phyloP scores from a whole-genome alignment of 2,797 vertebrate species.

The Pygocentrus nattereri region DNA sequence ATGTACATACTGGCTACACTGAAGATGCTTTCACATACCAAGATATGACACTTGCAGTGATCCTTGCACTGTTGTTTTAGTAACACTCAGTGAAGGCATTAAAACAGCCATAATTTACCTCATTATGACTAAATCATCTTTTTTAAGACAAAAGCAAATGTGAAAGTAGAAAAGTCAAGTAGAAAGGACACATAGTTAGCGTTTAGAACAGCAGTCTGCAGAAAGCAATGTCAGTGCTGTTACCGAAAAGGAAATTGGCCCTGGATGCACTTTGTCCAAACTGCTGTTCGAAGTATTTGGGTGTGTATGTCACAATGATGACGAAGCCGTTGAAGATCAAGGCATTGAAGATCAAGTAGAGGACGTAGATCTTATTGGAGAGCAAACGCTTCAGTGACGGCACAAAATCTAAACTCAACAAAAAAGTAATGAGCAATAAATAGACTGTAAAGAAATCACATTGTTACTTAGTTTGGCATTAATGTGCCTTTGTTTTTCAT shows the following conservation, averaged over 20 bases:
- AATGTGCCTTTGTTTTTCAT: too few relatives aligned
- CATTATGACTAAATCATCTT: too few relatives aligned
- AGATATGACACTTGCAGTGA: too few relatives aligned
- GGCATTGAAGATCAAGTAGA: constrained; percentile 76
- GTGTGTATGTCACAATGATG: constrained; percentile 84
- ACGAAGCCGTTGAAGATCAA: constrained; percentile 82
- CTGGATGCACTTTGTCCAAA: constrained; percentile 85
- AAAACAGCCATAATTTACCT: too few relatives aligned
- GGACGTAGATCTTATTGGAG: constrained; percentile 82
- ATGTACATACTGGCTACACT: too few relatives aligned
- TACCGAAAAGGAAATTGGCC: constrained; percentile 86
- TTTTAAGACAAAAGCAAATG: too few relatives aligned
- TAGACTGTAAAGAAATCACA: background rate
- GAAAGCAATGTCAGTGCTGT: background rate
- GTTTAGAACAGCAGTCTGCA: background rate
- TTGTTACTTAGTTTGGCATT: background rate
- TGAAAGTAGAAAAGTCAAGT: too few relatives aligned
- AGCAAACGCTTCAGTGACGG: constrained; percentile 84
- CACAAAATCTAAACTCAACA: constrained; percentile 82
- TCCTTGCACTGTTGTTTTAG: too few relatives aligned
- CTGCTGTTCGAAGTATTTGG: constrained; percentile 93
- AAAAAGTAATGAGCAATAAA: background rate
- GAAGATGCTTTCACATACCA: too few relatives aligned
- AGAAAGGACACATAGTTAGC: background rate
- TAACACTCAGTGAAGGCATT: too few relatives aligned